Conservation (phyloP, 2,797 vertebrate species). For the Peromyscus eremicus region DNA sequence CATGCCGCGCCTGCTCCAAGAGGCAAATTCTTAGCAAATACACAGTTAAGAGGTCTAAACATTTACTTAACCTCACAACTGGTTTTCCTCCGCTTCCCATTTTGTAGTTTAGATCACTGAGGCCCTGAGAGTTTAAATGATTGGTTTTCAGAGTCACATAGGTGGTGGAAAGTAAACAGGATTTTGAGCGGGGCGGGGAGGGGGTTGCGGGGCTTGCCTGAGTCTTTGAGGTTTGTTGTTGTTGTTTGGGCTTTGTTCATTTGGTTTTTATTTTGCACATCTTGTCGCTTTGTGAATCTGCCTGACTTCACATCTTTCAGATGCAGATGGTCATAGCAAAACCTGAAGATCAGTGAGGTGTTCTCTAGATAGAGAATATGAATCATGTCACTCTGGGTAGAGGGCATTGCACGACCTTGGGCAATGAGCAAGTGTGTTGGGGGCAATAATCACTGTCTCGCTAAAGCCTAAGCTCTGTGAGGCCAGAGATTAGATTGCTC, state of each 20-base stretch:
- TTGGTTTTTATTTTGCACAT: not conserved
- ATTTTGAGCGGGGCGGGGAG: not conserved
- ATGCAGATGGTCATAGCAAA: not conserved
- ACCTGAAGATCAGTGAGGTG: not conserved
- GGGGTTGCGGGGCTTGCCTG: not conserved
- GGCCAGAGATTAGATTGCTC: not conserved
- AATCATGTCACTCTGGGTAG: not conserved
- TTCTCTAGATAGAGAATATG: not conserved
- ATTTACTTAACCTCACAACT: constrained; percentile 25
- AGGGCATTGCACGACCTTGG: not conserved
- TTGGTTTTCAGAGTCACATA: not conserved
- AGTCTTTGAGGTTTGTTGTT: not conserved
- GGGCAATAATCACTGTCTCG: not conserved
- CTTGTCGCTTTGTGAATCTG: not conserved
- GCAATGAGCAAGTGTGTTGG: not conserved
- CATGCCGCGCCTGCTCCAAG: not conserved
- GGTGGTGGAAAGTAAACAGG: not conserved
- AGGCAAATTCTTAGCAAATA: not conserved
- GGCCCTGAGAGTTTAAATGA: not conserved
- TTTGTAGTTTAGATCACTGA: constrained; percentile 1
- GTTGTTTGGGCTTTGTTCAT: not conserved
- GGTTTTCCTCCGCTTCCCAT: not conserved
- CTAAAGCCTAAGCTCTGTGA: not conserved
- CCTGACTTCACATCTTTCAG: not conserved
- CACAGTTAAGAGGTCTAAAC: not conserved